Conservation (phyloP, 2,797 vertebrate genomes). For the Amazonetta brasiliensis region DNA sequence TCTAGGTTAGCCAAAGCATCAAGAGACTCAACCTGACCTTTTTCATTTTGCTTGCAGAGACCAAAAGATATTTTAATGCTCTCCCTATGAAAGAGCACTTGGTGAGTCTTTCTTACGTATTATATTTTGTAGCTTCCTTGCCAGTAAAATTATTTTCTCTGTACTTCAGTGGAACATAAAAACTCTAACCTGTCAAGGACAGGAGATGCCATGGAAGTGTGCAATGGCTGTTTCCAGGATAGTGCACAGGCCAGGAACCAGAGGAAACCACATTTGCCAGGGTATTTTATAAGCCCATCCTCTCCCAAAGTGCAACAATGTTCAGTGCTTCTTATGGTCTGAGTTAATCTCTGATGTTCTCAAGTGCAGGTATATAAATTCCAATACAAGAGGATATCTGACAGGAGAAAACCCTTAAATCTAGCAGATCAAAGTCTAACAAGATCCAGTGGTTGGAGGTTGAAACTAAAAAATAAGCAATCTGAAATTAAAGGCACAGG, state of each 20-base stretch:
- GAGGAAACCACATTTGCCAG: neutral
- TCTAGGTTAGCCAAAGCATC: neutral
- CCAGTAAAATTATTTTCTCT: neutral
- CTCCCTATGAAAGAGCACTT: neutral
- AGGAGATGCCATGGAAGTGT: neutral
- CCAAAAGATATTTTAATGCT: neutral
- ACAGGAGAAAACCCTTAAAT: neutral
- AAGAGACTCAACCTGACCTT: neutral
- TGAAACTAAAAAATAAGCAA: neutral
- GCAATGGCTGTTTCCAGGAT: neutral
- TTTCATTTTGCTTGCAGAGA: neutral
- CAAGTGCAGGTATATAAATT: neutral
- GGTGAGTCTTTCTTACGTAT: neutral
- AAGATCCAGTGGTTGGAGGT: neutral
- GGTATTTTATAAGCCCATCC: neutral
- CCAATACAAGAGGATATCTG: neutral
- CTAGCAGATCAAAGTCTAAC: neutral
- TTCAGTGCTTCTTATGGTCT: neutral
- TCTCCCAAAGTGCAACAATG: neutral
- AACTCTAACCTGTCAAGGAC: neutral
- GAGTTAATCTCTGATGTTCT: neutral
- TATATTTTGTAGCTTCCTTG: neutral
- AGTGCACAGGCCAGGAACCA: neutral
- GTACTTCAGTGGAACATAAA: neutral
- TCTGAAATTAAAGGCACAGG: neutral